Conservation (phyloP, 2,888 invertebrate genomes). For the Xanthorhoe spadicearia region DNA sequence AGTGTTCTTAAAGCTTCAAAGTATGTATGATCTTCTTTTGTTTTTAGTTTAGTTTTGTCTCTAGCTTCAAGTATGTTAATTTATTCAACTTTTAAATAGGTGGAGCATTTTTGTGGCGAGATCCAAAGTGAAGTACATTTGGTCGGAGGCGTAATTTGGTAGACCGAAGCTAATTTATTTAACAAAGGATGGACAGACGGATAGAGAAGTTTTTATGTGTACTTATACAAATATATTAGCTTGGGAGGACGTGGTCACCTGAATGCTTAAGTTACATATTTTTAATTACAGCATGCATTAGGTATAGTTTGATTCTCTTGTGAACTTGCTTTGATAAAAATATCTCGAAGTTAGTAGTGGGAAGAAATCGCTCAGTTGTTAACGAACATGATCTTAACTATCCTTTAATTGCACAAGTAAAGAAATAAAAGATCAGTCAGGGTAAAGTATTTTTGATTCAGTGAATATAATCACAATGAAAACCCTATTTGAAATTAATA, state of each 20-base stretch:
- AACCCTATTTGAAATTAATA: not conserved
- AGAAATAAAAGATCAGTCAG: too few relatives aligned
- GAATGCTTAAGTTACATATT: slow-evolving; percentile 7
- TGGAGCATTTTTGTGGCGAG: slow-evolving; percentile 80
- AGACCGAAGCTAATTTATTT: slow-evolving; percentile 86
- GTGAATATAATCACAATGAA: too few relatives aligned
- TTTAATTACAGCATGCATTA: not conserved
- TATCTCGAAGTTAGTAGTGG: too few relatives aligned
- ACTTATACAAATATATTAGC: slow-evolving; percentile 76
- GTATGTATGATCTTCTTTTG: slow-evolving; percentile 76
- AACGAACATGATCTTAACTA: too few relatives aligned
- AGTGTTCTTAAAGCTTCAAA: slow-evolving; percentile 77
- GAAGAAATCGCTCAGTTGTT: too few relatives aligned
- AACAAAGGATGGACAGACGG: slow-evolving; percentile 83
- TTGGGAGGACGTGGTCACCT: slow-evolving; percentile 33
- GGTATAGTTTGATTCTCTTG: not conserved
- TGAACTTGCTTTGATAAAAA: not conserved
- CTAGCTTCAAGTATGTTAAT: slow-evolving; percentile 75
- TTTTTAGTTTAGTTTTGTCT: slow-evolving; percentile 77
- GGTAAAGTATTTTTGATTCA: too few relatives aligned
- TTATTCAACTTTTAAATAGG: slow-evolving; percentile 76
- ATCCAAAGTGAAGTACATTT: slow-evolving; percentile 75
- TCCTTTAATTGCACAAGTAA: too few relatives aligned
- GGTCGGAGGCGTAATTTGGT: slow-evolving; percentile 84
- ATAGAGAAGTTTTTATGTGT: slow-evolving; percentile 81